Evolutionary conservation across 2,797 vertebrate species (phyloP), one percentile per base, ranked within the genome.

Genomic region (Myoxocephalus aenaeus): DNA sequence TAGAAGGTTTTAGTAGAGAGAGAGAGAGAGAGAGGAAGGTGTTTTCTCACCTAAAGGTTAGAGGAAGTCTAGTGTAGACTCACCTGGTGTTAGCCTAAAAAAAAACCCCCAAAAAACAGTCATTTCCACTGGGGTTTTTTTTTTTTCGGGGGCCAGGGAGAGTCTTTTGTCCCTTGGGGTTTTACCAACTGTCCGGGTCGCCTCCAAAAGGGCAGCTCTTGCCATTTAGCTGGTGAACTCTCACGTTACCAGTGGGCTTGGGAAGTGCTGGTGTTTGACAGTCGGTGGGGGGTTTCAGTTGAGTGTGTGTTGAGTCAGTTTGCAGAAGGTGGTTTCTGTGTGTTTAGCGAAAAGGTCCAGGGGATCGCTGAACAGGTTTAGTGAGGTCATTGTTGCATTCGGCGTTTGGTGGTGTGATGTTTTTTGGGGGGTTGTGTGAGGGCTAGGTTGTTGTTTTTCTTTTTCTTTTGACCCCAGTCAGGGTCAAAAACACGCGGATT

Each of bases 1-100:
- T n/a, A 17, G 77, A 77, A 61, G 62, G 68, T 79, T 78, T 72
- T 70, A 74, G 77, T 68, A 11, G 4, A 76, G 75, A 15, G 2
- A 77, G 75, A 87, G 77, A 5, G 29, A 34, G 34, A 34, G 29
- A 34, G 34, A 8, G 34, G 2, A 32, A 79, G 53, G n/a, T 73
- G 73, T 80, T 86, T 84, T 61, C 71, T 89, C 80, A 69, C 67
- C 81, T 86, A 80, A 92, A 92, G 86, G 90, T 89, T 85, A 87
- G 71, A 89, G 90, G 91, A 91, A 92, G 89, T 93, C 44, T 90
- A 84, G 85, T 86, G 71, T 81, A 75, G 73, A 62, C 75, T 87
- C 66, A 53, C 73, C 62, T 22, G 70, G 34, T 80, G 51, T 71
- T 40, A 15, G 78, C 85, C 82, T 83, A 81, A 57, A 25, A 51